phyloP scores from a whole-genome alignment of 1,140 invertebrate species.

The Orchestia grillus region DNA sequence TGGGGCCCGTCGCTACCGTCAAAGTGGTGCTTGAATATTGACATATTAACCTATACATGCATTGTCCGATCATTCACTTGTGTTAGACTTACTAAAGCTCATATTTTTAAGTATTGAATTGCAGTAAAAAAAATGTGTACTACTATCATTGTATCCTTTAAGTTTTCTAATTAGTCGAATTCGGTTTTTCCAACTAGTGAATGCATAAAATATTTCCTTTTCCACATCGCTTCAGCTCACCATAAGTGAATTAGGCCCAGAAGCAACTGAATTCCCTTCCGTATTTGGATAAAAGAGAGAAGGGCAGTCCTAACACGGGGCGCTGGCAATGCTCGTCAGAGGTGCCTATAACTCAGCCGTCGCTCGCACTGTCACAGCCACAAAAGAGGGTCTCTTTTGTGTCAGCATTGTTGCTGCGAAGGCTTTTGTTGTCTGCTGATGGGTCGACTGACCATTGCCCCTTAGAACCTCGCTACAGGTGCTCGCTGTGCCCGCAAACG shows the following conservation, averaged over 20 bases:
- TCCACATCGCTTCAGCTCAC: not conserved
- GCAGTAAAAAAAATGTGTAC: no score
- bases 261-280: not conserved
- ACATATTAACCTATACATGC: not conserved
- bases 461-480: conserved; percentile 49
- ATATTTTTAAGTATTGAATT: not conserved
- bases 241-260: not conserved
- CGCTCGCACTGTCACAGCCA: conserved; percentile 43
- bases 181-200: not conserved
- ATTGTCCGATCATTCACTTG: not conserved
- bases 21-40: not conserved
- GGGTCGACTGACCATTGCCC: conserved; percentile 51
- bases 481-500: conserved; percentile 23
- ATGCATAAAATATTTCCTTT: not conserved
- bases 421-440: conserved; percentile 45
- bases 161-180: not conserved
- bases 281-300: not conserved
- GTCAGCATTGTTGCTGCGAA: conserved; percentile 42
- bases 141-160: no score
- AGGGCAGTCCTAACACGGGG: not conserved
- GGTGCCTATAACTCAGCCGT: conserved; percentile 44
- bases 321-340: conserved; percentile 29
- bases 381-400: conserved; percentile 50
- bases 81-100: not conserved
- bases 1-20: not conserved